These are phyloP conservation scores for Tridacna crocea DNA, from an alignment of 2,888 invertebrate species.

Conservation along the genomic window DNA sequence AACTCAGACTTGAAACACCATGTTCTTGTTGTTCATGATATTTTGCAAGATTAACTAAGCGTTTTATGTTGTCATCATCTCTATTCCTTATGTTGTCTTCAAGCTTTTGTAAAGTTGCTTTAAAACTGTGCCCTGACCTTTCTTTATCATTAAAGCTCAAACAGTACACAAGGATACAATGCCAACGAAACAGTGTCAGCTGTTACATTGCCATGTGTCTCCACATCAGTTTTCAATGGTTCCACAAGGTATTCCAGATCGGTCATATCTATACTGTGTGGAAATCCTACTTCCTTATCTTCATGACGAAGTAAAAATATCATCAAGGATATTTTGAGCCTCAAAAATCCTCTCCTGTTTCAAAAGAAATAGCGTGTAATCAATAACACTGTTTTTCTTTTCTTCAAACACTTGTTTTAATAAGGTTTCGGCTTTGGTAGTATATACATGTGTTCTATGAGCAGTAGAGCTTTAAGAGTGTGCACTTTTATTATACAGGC, in stretches of 20 bases:
- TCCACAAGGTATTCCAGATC: slow-evolving; percentile 26
- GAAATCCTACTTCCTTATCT: too few species aligned
- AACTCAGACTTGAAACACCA: too few species aligned
- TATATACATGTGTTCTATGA: background rate
- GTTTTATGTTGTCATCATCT: too few species aligned
- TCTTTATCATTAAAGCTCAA: background rate
- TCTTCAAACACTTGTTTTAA: slow-evolving; percentile 29
- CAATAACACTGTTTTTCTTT: slow-evolving; percentile 21
- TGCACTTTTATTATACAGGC: slow-evolving; percentile 29
- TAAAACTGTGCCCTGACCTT: too few species aligned
- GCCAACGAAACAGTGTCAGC: slow-evolving; percentile 38
- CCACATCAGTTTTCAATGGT: slow-evolving; percentile 21
- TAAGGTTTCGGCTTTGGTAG: slow-evolving; percentile 9
- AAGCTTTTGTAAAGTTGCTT: too few species aligned
- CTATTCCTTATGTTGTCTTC: too few species aligned
- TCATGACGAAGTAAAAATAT: too few species aligned
- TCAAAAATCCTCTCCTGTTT: slow-evolving; percentile 16
- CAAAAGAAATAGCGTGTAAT: slow-evolving; percentile 31
- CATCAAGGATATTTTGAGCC: slow-evolving; percentile 3
- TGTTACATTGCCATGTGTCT: slow-evolving; percentile 21
- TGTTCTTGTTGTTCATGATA: too few species aligned
- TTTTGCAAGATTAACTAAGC: too few species aligned
- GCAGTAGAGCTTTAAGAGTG: background rate
- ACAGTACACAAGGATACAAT: slow-evolving; percentile 26
- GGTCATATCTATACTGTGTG: background rate